Evolutionary conservation across 2,113 vertebrate genomes (phyloP), one percentile per base, ranked within the genome.

Genomic region (Setophaga coronata): DNA sequence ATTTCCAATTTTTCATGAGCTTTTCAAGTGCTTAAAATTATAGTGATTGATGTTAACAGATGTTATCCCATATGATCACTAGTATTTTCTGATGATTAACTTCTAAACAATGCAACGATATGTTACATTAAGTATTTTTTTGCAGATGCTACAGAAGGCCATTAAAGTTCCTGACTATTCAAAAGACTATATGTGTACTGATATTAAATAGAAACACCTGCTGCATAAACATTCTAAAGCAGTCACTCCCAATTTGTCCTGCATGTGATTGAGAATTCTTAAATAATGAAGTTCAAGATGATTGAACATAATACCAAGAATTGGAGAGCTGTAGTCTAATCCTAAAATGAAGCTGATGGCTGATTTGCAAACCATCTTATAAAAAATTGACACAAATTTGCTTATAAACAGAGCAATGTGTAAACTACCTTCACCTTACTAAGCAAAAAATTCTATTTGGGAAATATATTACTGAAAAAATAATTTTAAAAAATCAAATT

Each of bases 111-210:
- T 95, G 54, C 36, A 89, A 73, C 91, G 69, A 84, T 82, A 69
- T 65, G 31, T 57, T 73, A n/a, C 70, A 80, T 83, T 87, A 95
- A 97, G 90, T 95, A 94, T 92, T 94, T 79, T 87, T 90, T 92
- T 85, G 56, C 43, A 87, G 34, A 21, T 97, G 87, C 57, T 54
- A 24, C 66, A 86, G 66, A 92, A 96, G 87, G 38, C 84, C 87
- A 71, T 82, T 96, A 83, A 84, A 93, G 53, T 64, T 90, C n/a
- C 42, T 91, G 82, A 82, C 80, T 92, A 67, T 86, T 96, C 88
- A 96, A 96, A 93, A 79, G 54, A 78, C 25, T 86, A n/a, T 90
- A 69, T 82, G 45, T 95, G 51, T 61, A 80, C 24, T 80, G 34
- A 26, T 85, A 56, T 38, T 78, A 83, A 94, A 82, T 31, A 92